Evolutionary conservation across 2,113 vertebrate species (phyloP), one percentile per base, ranked within the genome.

Genomic region (Onychorhynchus coronatus): DNA sequence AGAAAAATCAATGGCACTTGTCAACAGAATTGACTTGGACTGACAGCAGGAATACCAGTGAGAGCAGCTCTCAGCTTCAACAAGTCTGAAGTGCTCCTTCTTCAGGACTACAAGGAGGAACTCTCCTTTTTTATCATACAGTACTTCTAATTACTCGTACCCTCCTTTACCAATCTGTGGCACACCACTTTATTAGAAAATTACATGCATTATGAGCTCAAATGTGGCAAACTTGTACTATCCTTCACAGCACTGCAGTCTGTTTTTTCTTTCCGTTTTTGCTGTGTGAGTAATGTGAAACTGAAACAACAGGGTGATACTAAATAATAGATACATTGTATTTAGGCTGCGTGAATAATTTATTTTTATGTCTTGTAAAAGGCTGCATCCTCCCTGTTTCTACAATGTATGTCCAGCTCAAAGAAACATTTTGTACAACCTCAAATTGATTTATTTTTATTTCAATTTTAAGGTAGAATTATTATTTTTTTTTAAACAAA

Each of bases 341-440:
- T 93, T 95, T 95, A 95, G 88, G 67, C 87, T 46, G 31, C 9
- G 22, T 94, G 62, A 95, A 97, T 96, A 94, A 95, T 95, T 95
- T 75, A 97, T 67, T 89, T 78, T 91, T 88, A 87, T 92, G 61
- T 71, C 83, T 91, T 95, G 65, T 67, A 71, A 91, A 82, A 89
- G 39, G 61, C 76, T 87, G 27, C 33, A 44, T 84, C 52, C 52
- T 81, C 58, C 12, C 33, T 23, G 10, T 35, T 30, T 71, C 50
- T 71, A 23, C 59, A 74, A 52, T 71, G 62, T 28, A 85, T 85
- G 44, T 49, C 44, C 75, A 85, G 49, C 56, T 65, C 74, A 44
- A 95, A 92, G 65, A 95, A 91, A 63, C 61, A 61, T 39, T 89
- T 95, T 92, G 22, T 79, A 89, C 87, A 67, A 53, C 52, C 76